Conservation (phyloP, 2,797 vertebrate genomes). For the Enteromius afrohamiltoni region DNA sequence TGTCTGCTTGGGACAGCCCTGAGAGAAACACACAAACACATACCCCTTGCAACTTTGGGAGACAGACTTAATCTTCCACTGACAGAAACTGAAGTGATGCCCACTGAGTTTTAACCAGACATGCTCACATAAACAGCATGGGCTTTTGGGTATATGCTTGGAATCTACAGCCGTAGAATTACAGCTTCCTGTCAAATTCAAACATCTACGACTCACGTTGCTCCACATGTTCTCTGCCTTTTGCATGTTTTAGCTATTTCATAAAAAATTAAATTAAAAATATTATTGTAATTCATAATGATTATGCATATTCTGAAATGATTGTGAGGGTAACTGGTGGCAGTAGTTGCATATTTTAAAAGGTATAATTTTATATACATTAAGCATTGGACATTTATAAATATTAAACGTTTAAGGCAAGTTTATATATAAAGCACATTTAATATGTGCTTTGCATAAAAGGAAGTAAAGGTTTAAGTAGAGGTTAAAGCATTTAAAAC, state of each 20-base stretch:
- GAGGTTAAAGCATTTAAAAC: too few relatives aligned
- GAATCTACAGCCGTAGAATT: not conserved
- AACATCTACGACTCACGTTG: not conserved
- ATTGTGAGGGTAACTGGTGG: not conserved
- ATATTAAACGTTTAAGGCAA: not conserved
- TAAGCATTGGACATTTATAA: not conserved
- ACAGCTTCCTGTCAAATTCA: not conserved
- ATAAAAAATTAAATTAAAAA: too few relatives aligned
- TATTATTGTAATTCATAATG: not conserved
- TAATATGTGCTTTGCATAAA: too few relatives aligned
- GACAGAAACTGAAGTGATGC: constrained; percentile 15
- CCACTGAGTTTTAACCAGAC: constrained; percentile 16
- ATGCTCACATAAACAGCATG: not conserved
- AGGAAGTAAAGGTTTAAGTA: too few relatives aligned
- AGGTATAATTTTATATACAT: not conserved
- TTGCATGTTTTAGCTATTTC: not conserved
- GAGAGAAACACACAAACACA: constrained; percentile 40
- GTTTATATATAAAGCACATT: too few relatives aligned
- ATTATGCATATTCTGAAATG: not conserved
- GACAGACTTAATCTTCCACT: constrained; percentile 2
- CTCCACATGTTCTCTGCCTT: not conserved
- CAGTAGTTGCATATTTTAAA: not conserved
- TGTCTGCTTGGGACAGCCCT: constrained; percentile 48
- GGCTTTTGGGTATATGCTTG: not conserved
- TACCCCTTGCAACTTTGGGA: constrained; percentile 14